phyloP scores from a whole-genome alignment of 2,888 invertebrate species.

The Drosophila nigritarsus region DNA sequence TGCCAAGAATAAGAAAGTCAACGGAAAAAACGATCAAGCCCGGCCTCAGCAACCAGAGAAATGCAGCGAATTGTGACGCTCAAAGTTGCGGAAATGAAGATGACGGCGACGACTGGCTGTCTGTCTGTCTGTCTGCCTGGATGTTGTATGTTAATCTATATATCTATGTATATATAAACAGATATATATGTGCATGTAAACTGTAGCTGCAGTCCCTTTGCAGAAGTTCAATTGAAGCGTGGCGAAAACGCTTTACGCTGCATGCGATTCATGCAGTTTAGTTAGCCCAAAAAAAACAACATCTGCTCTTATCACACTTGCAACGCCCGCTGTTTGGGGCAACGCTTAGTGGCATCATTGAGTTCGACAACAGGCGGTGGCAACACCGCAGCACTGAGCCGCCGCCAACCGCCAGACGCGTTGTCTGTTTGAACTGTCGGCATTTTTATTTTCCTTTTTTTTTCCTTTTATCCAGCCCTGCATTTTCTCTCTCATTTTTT shows the following conservation, averaged over 20 bases:
- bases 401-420: slow-evolving; percentile 48
- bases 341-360: slow-evolving; percentile 75
- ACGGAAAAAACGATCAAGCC: slow-evolving; percentile 21
- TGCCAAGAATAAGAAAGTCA: slow-evolving; percentile 33
- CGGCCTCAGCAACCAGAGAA: slow-evolving; percentile 21
- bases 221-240: slow-evolving; percentile 68
- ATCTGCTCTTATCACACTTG: background rate
- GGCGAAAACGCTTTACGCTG: slow-evolving; percentile 73
- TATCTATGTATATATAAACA: background rate
- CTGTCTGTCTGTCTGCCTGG: slow-evolving; percentile 24
- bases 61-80: slow-evolving; percentile 71
- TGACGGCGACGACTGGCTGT: slow-evolving; percentile 32
- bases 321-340: slow-evolving; percentile 1
- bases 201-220: slow-evolving; percentile 30
- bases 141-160: slow-evolving; percentile 12
- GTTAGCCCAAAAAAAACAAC: background rate
- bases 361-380: slow-evolving; percentile 68
- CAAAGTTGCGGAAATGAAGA: slow-evolving; percentile 38
- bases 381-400: slow-evolving; percentile 72
- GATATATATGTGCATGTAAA: background rate
- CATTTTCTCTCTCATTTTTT: slow-evolving; percentile 36
- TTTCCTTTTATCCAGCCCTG: slow-evolving; percentile 40
- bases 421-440: slow-evolving; percentile 50
- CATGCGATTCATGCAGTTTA: slow-evolving; percentile 52
- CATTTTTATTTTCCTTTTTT: slow-evolving; percentile 1